Percentiles rank a stretch among this genome's conserved stretches.
Evolutionary conservation across 2,797 vertebrate species (phyloP).

Genomic region (Malurus splendens): DNA sequence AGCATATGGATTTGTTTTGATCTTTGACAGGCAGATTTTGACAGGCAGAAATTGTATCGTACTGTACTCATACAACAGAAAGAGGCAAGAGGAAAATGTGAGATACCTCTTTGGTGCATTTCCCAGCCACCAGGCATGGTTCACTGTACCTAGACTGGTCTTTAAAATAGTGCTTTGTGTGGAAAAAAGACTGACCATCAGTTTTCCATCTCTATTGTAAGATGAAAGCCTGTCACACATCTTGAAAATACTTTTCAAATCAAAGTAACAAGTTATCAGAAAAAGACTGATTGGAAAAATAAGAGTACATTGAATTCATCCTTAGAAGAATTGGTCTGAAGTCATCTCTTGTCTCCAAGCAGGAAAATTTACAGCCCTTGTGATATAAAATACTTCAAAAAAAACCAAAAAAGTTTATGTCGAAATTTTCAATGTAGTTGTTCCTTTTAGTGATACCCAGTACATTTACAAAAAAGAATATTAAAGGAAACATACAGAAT

Average conservation of each 20-base stretch:
- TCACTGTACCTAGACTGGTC: background rate
- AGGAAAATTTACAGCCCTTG: background rate
- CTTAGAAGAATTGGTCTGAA: background rate
- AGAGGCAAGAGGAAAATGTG: background rate
- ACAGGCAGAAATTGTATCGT: background rate
- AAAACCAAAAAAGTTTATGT: background rate
- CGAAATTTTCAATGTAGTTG: background rate
- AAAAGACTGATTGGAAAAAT: background rate
- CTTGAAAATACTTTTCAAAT: background rate
- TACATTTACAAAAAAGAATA: background rate
- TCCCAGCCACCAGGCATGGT: background rate
- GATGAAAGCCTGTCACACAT: background rate
- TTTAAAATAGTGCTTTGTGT: background rate
- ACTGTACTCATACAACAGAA: background rate
- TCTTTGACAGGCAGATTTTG: background rate
- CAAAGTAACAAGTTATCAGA: background rate
- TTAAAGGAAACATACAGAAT: background rate
- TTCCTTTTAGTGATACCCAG: background rate
- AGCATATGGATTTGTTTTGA: background rate
- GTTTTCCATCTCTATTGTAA: background rate
- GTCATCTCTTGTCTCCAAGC: background rate
- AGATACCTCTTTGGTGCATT: background rate
- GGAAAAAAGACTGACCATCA: background rate
- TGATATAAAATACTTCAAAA: background rate
- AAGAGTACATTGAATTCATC: background rate